Base-by-base conservation (phyloP, 2,888 invertebrate genomes). In the Horisme vitalbata region DNA sequence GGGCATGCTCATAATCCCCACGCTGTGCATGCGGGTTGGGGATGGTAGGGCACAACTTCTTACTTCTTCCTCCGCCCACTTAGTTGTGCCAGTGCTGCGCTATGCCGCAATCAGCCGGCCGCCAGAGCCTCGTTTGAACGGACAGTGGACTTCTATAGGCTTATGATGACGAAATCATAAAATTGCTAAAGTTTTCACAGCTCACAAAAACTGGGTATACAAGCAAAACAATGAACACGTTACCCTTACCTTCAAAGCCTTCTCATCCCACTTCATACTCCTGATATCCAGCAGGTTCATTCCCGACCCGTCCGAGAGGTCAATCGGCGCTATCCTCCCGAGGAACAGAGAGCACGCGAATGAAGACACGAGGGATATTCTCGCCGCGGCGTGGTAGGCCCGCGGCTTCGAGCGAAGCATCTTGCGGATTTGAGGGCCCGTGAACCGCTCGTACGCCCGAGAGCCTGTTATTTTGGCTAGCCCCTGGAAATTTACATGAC, bases 361-460 rank as follows among this genome's bases (percentile, higher is more conserved):
- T 61, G 97, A 98, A 68, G 98, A 98, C 3, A 99, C 93, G 28
- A 99, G 88, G 0, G 98, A 98, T 60, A 99, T 96, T 64, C 97
- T 91, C 79, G 96, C 94, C 0, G 98, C 94, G 36, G 82, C 81
- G 3, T 70, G 71, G 67, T 87, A 89, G n/a, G 66, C 75, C 7
- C 86, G 70, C 1, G 76, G 92, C 59, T 92, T 92, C 0, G 91
- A 93, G 66, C 95, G 93, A 59, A 90, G 92, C 58, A 99, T 92
- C 91, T 98, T 99, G 21, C 96, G 94, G 65, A 99, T 98, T 86
- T 99, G 99, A 2, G 95, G 91, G 2, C 96, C 99, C 0, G 99
- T 98, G 84, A 98, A 99, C 43, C 97, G 91, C 79, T 97, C 96
- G 83, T 95, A 96, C 0, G 95, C 97, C 50, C 94, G 89, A 0